Conservation (phyloP, 2,888 invertebrate species). For the Cheilosia grossa region DNA sequence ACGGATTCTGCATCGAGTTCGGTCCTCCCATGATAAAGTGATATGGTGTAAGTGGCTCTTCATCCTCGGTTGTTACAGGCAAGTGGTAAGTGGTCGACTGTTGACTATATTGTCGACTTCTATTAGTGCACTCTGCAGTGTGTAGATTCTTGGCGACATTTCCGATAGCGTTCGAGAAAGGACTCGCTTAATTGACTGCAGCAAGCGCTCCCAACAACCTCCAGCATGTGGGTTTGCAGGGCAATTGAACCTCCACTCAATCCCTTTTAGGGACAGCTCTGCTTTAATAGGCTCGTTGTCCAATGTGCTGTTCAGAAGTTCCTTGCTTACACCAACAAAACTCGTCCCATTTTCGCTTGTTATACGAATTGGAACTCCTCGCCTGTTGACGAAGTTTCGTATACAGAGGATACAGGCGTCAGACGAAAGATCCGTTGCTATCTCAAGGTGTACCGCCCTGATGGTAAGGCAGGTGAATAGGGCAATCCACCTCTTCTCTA, state of each 20-base stretch:
- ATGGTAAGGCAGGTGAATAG: conserved; percentile 30
- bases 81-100: neutral
- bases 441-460: conserved; percentile 35
- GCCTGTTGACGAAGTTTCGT: conserved; percentile 35
- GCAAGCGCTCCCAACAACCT: conserved; percentile 58
- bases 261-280: neutral
- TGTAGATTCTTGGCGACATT: neutral
- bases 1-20: conserved; percentile 12
- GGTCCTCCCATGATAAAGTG: conserved; percentile 7
- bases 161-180: neutral
- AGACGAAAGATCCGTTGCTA: neutral
- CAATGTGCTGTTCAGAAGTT: neutral
- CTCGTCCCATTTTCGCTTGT: neutral
- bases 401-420: conserved; percentile 8
- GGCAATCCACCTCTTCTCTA: neutral
- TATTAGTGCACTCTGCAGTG: neutral
- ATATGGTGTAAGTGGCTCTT: conserved; percentile 10
- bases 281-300: too few species aligned
- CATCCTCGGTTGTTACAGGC: neutral
- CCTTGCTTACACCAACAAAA: neutral
- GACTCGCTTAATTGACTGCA: conserved; percentile 17
- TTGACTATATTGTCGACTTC: too few species aligned
- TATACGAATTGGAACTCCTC: conserved; percentile 7
- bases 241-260: conserved; percentile 10
- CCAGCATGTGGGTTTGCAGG: conserved; percentile 49